Evolutionary conservation across 2,797 vertebrate genomes (phyloP).

Genomic region (Phataginus tetradactyla): DNA sequence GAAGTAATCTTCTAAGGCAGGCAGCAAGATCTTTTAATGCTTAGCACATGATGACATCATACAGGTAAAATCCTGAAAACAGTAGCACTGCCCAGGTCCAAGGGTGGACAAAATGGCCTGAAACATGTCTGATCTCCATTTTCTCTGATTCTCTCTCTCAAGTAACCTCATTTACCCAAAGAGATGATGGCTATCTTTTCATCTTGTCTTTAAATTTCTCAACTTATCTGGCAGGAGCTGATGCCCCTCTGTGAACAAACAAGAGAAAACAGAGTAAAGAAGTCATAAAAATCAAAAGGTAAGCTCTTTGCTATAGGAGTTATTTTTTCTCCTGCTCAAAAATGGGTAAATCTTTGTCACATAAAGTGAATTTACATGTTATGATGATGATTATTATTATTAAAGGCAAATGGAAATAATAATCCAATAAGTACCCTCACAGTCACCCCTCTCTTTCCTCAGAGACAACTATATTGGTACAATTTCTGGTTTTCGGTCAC

Average conservation of each 20-base stretch:
- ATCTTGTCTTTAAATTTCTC: constrained; percentile 19
- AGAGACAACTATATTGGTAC: not conserved
- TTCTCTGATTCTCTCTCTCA: not conserved
- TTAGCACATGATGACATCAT: not conserved
- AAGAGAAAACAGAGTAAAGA: not conserved
- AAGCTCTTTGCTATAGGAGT: not conserved
- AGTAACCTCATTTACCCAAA: not conserved
- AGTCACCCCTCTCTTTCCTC: not conserved
- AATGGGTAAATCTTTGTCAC: not conserved
- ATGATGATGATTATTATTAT: not conserved
- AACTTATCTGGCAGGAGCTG: not conserved
- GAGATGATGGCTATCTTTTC: not conserved
- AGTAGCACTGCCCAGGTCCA: not conserved
- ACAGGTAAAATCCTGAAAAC: not conserved
- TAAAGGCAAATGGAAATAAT: not conserved
- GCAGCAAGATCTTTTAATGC: not conserved
- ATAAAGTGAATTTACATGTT: not conserved
- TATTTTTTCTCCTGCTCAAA: not conserved
- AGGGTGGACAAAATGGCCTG: not conserved
- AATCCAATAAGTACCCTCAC: not conserved
- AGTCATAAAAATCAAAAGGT: not conserved
- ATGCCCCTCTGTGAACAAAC: not conserved
- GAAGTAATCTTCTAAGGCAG: constrained; percentile 1
- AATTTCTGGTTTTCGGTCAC: not conserved
- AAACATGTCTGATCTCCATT: not conserved